These are phyloP conservation scores for Ladona fulva DNA, from an alignment of 1,140 invertebrate species.

Conservation along the genomic window DNA sequence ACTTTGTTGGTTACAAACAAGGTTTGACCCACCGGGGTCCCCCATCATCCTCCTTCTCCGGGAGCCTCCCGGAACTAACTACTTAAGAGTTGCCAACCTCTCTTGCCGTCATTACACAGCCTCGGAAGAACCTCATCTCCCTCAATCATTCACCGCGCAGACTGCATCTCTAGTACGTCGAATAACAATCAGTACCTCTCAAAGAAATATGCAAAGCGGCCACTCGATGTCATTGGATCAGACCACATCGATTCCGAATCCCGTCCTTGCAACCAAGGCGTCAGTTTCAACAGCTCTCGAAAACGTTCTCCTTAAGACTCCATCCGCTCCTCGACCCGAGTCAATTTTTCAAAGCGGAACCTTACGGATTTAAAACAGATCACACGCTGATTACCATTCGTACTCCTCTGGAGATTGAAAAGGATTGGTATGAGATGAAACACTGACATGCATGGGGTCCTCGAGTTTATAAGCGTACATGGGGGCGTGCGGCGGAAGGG, in stretches of 20 bases:
- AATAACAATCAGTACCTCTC: no score
- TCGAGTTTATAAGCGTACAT: not conserved
- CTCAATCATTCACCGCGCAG: no score
- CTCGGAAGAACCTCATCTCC: no score
- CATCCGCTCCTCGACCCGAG: not conserved
- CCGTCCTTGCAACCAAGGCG: not conserved
- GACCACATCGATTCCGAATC: not conserved
- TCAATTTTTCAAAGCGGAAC: not conserved
- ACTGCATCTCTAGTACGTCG: no score
- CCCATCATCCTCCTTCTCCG: no score
- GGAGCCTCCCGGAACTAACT: no score
- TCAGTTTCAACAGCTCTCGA: not conserved
- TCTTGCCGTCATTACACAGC: no score
- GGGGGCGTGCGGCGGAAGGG: not conserved
- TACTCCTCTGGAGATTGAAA: not conserved
- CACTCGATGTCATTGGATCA: no score
- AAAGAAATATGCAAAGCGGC: no score
- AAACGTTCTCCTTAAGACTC: not conserved
- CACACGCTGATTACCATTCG: not conserved
- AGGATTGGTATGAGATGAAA: not conserved
- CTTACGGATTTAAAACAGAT: slow-evolving; percentile 7
- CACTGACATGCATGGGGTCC: not conserved
- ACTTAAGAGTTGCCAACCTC: no score
- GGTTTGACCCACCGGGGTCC: no score
- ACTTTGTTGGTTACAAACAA: no score